Percentiles rank a stretch among this genome's conserved stretches.
Evolutionary conservation across 1,140 invertebrate species (phyloP).

Genomic region (Scaptomyza montana): DNA sequence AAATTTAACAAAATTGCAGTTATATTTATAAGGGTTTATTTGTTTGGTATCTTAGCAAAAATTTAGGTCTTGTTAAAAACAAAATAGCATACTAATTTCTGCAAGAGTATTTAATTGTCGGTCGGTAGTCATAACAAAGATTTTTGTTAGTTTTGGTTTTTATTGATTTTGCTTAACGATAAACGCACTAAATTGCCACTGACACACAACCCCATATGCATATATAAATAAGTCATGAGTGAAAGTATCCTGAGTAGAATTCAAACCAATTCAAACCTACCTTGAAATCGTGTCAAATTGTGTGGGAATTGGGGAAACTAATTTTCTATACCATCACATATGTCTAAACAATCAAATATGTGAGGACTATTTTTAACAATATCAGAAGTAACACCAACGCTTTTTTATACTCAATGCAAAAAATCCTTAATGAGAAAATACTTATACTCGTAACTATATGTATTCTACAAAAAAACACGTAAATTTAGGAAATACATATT

Average conservation of each 20-base stretch:
- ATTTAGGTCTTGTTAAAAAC: no score
- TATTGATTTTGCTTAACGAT: conserved; percentile 56
- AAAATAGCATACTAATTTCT: no score
- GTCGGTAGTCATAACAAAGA: background rate
- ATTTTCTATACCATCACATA: conserved; percentile 24
- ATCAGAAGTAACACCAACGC: conserved; percentile 37
- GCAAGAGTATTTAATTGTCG: background rate
- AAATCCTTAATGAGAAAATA: conserved; percentile 16
- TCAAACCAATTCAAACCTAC: conserved; percentile 15
- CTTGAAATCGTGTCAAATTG: conserved; percentile 47
- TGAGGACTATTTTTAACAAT: conserved; percentile 19
- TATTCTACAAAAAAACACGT: no score
- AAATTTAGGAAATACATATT: background rate
- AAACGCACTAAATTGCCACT: background rate
- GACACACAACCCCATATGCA: background rate
- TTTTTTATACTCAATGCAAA: conserved; percentile 27
- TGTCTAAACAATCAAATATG: conserved; percentile 30
- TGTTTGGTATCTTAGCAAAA: no score
- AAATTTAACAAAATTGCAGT: no score
- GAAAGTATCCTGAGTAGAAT: conserved; percentile 9
- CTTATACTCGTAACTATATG: conserved; percentile 10
- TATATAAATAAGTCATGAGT: background rate
- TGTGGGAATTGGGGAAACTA: conserved; percentile 10
- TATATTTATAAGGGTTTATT: no score
- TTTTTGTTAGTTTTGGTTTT: background rate